Percentiles rank a stretch among this genome's conserved stretches.
These are phyloP conservation scores for Copsychus sechellarum DNA, from an alignment of 2,113 vertebrate species.

Conservation along the genomic window DNA sequence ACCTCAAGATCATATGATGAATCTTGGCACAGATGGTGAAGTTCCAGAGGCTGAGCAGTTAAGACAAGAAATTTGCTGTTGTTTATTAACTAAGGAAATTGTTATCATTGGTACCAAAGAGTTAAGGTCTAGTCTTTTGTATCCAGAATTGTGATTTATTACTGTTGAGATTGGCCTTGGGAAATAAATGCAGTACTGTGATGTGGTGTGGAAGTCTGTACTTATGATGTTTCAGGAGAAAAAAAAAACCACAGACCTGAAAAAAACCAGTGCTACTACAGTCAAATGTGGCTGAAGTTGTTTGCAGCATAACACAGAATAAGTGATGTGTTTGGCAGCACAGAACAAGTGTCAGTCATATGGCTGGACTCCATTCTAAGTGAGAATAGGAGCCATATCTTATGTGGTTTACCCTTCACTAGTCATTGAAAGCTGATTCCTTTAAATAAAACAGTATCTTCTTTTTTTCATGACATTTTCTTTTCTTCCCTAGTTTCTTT, in stretches of 20 bases:
- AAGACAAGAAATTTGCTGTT: not conserved
- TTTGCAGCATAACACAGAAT: slow-evolving; percentile 34
- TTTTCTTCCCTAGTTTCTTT: slow-evolving; percentile 27
- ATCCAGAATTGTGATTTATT: slow-evolving; percentile 44
- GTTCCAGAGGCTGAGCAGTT: not conserved
- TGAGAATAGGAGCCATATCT: slow-evolving; percentile 37
- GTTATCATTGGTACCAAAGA: slow-evolving; percentile 17
- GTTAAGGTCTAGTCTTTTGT: slow-evolving; percentile 37
- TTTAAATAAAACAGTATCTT: slow-evolving; percentile 5
- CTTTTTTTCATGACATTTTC: slow-evolving; percentile 7
- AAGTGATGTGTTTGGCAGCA: slow-evolving; percentile 29
- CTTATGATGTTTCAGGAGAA: slow-evolving; percentile 27
- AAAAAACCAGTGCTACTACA: slow-evolving; percentile 56
- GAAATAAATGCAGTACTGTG: slow-evolving; percentile 53
- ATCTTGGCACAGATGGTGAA: not conserved
- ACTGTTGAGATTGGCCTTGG: slow-evolving; percentile 19
- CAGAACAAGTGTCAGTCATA: not conserved
- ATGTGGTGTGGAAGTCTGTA: slow-evolving; percentile 62
- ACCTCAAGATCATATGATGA: not conserved
- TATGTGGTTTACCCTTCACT: not conserved
- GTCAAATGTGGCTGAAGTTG: slow-evolving; percentile 41
- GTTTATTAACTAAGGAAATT: slow-evolving; percentile 11
- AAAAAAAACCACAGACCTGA: slow-evolving; percentile 62
- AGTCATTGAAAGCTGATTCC: not conserved
- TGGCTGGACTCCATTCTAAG: not conserved